These are phyloP conservation scores for Drosophila cardini DNA, from an alignment of 1,140 invertebrate genomes.

Conservation along the genomic window DNA sequence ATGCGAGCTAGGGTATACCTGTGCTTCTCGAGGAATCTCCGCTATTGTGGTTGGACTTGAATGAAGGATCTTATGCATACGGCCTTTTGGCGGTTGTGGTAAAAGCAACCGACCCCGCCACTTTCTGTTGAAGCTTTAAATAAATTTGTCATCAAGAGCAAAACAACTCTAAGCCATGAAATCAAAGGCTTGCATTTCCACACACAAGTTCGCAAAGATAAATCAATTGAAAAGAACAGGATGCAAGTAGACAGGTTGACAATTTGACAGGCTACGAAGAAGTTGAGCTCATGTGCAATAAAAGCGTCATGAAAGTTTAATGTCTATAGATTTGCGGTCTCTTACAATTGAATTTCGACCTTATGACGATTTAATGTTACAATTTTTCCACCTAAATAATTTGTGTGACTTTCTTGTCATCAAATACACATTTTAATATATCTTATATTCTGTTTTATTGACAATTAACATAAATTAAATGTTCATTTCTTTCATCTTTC, in stretches of 20 bases:
- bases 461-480: no score
- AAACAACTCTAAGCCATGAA: constrained; percentile 67
- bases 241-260: constrained; percentile 17
- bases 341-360: constrained; percentile 71
- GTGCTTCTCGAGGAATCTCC: constrained; percentile 4
- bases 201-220: constrained; percentile 24
- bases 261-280: constrained; percentile 8
- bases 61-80: constrained; percentile 48
- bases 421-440: not conserved
- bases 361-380: constrained; percentile 16
- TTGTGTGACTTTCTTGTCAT: constrained; percentile 6
- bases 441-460: no score
- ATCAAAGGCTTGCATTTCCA: constrained; percentile 55
- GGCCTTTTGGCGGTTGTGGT: constrained; percentile 12
- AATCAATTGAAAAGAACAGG: constrained; percentile 66
- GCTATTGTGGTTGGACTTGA: constrained; percentile 25
- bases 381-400: constrained; percentile 10
- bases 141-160: constrained; percentile 59
- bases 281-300: constrained; percentile 56
- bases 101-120: constrained; percentile 27
- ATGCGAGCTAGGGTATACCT: not conserved
- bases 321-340: constrained; percentile 69
- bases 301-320: constrained; percentile 80
- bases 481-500: not conserved
- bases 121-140: constrained; percentile 54